Percentiles rank a stretch among this genome's conserved stretches.
These are phyloP conservation scores for Porites divaricata DNA, from an alignment of 92 coral and sea anemone genomes.

Conservation along the genomic window DNA sequence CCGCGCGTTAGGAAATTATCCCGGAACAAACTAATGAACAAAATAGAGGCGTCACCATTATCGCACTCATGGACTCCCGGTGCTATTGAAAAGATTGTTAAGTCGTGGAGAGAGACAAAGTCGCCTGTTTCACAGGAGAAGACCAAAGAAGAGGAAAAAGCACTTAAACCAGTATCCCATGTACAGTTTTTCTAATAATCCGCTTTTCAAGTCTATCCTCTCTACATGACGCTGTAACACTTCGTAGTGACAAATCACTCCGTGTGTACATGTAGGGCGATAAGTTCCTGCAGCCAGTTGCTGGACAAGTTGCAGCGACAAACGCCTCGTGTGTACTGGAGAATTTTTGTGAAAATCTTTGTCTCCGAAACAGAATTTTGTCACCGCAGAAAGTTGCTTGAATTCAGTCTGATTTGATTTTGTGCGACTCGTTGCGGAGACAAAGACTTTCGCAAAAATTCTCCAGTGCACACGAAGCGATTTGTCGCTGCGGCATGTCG, in stretches of 20 bases:
- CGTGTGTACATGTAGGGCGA: too few species aligned
- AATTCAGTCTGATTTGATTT: not conserved
- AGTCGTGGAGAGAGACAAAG: slow-evolving; percentile 82
- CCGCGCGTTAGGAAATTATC: slow-evolving; percentile 44
- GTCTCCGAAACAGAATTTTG: too few species aligned
- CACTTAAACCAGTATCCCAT: slow-evolving; percentile 25
- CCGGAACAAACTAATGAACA: slow-evolving; percentile 30
- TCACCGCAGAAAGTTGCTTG: not conserved
- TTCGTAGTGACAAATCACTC: not conserved
- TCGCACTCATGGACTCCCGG: slow-evolving; percentile 89
- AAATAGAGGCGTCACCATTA: slow-evolving; percentile 39
- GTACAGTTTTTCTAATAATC: slow-evolving; percentile 27
- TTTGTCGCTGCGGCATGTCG: too few species aligned
- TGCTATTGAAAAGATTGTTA: slow-evolving; percentile 83
- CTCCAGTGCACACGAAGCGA: too few species aligned
- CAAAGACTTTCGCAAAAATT: too few species aligned
- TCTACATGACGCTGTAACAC: not conserved
- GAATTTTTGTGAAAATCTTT: not conserved
- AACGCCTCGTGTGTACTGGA: not conserved
- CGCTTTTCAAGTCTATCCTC: not conserved
- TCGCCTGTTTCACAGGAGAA: slow-evolving; percentile 25
- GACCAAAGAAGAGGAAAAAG: not conserved
- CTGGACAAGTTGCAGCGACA: too few species aligned
- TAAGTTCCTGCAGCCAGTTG: too few species aligned
- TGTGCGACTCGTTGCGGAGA: too few species aligned